These are phyloP conservation scores for Drosophila anomelani DNA, from an alignment of 2,888 invertebrate species.

Conservation along the genomic window DNA sequence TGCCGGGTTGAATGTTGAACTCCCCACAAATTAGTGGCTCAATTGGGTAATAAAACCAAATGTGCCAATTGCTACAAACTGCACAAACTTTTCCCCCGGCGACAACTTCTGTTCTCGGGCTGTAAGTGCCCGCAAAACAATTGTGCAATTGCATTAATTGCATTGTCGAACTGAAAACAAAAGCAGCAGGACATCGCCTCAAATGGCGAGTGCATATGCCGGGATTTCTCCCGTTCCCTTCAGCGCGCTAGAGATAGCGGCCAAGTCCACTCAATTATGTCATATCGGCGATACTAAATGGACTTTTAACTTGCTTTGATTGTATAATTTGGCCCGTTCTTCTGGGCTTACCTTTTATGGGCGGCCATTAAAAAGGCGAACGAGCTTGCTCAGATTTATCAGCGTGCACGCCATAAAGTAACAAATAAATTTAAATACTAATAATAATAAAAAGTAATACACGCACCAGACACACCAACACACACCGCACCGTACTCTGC, in stretches of 20 bases:
- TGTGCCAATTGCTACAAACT: conserved; percentile 81
- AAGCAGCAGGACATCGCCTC: conserved; percentile 59
- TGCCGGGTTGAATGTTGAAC: conserved; percentile 57
- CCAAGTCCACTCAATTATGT: conserved; percentile 68
- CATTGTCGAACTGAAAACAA: conserved; percentile 60
- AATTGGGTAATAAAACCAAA: conserved; percentile 84
- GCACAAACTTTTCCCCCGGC: conserved; percentile 48
- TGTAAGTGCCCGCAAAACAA: conserved; percentile 58
- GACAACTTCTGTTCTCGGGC: conserved; percentile 20
- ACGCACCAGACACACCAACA: conserved; percentile 53
- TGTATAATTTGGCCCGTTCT: conserved; percentile 65
- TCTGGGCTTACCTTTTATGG: conserved; percentile 74
- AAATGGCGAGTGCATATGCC: conserved; percentile 69
- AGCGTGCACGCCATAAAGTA: conserved; percentile 76
- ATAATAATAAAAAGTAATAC: conserved; percentile 73
- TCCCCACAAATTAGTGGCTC: conserved; percentile 82
- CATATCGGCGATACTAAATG: conserved; percentile 76
- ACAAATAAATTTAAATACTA: conserved; percentile 81
- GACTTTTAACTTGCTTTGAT: conserved; percentile 74
- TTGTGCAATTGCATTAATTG: conserved; percentile 78
- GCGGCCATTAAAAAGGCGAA: conserved; percentile 70
- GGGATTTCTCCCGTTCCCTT: conserved; percentile 46
- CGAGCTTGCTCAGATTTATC: conserved; percentile 73
- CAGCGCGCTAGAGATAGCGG: conserved; percentile 42
- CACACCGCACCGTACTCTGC: not conserved